phyloP scores from a whole-genome alignment of 1,140 invertebrate genomes.

The Trachymyrmex septentrionalis region DNA sequence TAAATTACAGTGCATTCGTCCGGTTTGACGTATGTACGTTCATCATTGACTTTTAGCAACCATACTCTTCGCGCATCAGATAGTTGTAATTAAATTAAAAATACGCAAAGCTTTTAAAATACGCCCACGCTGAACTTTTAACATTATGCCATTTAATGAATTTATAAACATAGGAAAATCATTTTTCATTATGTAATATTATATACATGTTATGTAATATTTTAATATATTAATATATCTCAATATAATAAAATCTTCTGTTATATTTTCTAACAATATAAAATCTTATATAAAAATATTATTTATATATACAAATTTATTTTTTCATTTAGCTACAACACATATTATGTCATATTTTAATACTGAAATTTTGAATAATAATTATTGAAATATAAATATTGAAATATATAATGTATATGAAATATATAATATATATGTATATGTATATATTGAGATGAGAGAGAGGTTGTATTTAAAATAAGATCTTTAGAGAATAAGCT shows the following conservation, averaged over 20 bases:
- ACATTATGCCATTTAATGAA: conserved; percentile 8
- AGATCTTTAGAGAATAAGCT: neutral
- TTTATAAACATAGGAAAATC: neutral
- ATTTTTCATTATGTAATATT: neutral
- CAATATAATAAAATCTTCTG: neutral
- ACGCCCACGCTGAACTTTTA: neutral
- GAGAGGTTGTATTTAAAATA: neutral
- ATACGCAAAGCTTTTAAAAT: neutral
- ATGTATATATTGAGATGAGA: too few relatives aligned
- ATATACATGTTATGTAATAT: neutral
- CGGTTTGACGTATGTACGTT: conserved; percentile 35
- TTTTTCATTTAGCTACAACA: neutral
- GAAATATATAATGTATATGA: too few relatives aligned
- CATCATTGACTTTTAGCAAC: conserved; percentile 34
- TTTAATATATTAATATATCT: neutral
- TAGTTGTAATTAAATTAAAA: conserved; percentile 21
- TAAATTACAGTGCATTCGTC: conserved; percentile 43
- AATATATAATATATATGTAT: too few relatives aligned
- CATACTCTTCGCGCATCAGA: conserved; percentile 3
- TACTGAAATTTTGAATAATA: conserved; percentile 1
- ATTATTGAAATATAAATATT: neutral
- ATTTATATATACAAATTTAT: neutral
- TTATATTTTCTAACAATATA: conserved; percentile 2
- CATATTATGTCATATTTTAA: neutral
- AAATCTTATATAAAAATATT: neutral